These are phyloP conservation scores for Ophioderma brevispina DNA, from an alignment of 35 echinoderm and acorn worm genomes.

Conservation along the genomic window DNA sequence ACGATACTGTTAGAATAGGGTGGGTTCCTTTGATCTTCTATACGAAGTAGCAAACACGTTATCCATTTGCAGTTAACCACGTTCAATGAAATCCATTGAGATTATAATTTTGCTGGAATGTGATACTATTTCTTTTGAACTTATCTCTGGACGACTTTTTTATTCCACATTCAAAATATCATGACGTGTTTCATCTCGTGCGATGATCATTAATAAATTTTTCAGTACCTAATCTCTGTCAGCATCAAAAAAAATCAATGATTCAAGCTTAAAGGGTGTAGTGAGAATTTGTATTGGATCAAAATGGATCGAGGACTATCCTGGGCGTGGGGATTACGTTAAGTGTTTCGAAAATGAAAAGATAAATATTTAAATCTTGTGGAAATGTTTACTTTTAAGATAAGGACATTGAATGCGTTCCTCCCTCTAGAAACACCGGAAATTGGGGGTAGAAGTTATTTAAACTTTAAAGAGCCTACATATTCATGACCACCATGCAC, in stretches of 20 bases:
- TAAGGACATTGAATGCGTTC: background rate
- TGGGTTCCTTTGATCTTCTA: background rate
- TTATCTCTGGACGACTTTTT: background rate
- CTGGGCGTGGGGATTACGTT: background rate
- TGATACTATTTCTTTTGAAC: background rate
- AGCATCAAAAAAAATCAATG: conserved; percentile 2
- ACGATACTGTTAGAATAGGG: background rate
- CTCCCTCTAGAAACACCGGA: background rate
- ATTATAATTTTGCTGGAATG: background rate
- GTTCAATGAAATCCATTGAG: background rate
- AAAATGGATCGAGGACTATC: background rate
- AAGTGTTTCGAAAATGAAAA: background rate
- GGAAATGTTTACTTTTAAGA: background rate
- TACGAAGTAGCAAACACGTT: background rate
- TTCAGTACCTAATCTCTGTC: background rate
- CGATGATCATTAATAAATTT: background rate
- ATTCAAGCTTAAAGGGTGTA: background rate
- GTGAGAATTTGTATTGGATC: background rate
- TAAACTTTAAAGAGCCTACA: background rate
- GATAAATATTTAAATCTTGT: background rate
- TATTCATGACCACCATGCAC: background rate
- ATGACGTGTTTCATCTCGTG: background rate
- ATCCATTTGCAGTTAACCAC: background rate
- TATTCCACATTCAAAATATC: background rate
- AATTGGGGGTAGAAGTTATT: background rate